phyloP scores from a whole-genome alignment of 2,797 vertebrate genomes.

The Micromesistius poutassou region DNA sequence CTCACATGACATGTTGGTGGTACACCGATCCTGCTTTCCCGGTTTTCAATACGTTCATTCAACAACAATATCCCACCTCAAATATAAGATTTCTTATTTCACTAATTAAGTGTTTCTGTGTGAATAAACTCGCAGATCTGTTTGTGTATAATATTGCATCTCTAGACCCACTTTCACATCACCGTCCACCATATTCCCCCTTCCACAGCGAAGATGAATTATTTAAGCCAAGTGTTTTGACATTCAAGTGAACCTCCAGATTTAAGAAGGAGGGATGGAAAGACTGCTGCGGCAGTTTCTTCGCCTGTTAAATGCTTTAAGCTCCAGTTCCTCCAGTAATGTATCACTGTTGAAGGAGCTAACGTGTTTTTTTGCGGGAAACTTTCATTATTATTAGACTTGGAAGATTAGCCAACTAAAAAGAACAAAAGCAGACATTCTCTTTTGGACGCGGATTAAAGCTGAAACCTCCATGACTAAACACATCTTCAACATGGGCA shows the following conservation, averaged over 20 bases:
- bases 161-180: conserved; percentile 13
- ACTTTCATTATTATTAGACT: conserved; percentile 3
- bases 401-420: neutral
- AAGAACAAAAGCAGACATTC: neutral
- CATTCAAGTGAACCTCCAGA: conserved; percentile 16
- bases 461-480: neutral
- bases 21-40: neutral
- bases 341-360: neutral
- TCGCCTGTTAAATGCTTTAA: conserved; percentile 10
- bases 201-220: conserved; percentile 30
- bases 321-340: neutral
- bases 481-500: neutral
- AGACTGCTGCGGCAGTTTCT: neutral
- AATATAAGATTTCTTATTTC: conserved; percentile 22
- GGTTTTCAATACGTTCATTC: neutral
- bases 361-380: neutral
- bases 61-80: conserved; percentile 15
- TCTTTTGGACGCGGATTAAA: neutral
- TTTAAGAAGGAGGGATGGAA: neutral
- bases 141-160: conserved; percentile 34
- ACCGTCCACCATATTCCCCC: conserved; percentile 27
- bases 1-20: neutral
- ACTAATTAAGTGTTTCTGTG: conserved; percentile 28
- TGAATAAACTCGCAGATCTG: conserved; percentile 40
- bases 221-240: conserved; percentile 28